Conservation (phyloP, 2,797 vertebrate species). For the Neomorphus geoffroyi region DNA sequence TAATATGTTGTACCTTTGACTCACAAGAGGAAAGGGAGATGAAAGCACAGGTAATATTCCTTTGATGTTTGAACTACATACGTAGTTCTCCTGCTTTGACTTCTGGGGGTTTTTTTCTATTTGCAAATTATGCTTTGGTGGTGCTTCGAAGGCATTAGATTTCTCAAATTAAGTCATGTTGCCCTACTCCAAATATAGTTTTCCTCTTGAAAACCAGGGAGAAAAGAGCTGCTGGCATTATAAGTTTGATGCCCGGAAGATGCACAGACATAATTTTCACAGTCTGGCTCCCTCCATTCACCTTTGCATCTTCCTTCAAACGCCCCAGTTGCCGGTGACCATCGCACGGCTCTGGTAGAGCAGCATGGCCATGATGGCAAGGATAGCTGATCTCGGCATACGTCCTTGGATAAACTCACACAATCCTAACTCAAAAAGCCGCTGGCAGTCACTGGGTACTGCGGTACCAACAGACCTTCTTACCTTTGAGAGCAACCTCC, state of each 20-base stretch:
- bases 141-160: background rate
- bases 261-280: background rate
- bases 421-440: background rate
- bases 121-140: constrained; percentile 23
- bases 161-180: background rate
- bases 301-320: background rate
- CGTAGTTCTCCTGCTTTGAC: background rate
- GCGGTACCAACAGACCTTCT: background rate
- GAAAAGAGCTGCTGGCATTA: background rate
- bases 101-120: background rate
- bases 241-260: background rate
- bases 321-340: background rate
- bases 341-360: background rate
- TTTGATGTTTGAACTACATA: constrained; percentile 32
- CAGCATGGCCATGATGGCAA: background rate
- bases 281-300: background rate
- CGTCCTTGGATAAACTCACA: background rate
- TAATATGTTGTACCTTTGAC: constrained; percentile 8
- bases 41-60: constrained; percentile 6
- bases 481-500: background rate
- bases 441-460: background rate
- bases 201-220: background rate
- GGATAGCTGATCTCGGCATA: background rate
- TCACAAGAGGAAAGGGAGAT: constrained; percentile 41
- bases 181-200: background rate